Percentiles rank a stretch among this genome's conserved stretches.
Conservation (phyloP, 2,888 invertebrate genomes). For the Caenorhabditis becei region DNA sequence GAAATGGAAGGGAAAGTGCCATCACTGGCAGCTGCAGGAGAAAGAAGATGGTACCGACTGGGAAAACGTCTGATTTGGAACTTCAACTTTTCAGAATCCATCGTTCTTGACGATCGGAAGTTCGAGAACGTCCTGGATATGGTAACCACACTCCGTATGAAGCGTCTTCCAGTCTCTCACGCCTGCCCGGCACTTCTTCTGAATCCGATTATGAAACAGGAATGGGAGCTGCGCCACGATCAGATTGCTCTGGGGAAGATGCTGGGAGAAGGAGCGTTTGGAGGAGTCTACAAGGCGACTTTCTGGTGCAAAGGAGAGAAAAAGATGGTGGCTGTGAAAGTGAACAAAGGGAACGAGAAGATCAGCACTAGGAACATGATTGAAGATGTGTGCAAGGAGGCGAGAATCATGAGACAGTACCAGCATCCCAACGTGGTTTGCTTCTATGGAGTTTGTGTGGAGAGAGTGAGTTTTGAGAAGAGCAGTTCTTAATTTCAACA, state of each 20-base stretch:
- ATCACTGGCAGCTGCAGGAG: conserved; percentile 62
- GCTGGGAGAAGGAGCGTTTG: conserved; percentile 74
- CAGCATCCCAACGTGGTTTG: conserved; percentile 72
- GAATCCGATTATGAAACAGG: conserved; percentile 69
- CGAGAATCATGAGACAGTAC: conserved; percentile 72
- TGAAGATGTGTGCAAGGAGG: conserved; percentile 73
- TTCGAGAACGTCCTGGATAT: conserved; percentile 52
- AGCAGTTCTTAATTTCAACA: background rate
- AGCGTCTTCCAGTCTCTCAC: conserved; percentile 61
- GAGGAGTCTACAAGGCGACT: conserved; percentile 68
- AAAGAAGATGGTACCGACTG: conserved; percentile 21
- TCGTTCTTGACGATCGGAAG: conserved; percentile 46
- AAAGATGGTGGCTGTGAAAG: conserved; percentile 65
- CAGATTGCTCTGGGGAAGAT: conserved; percentile 69
- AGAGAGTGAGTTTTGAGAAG: conserved; percentile 52
- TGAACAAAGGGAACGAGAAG: conserved; percentile 71
- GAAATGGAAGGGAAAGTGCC: conserved; percentile 67
- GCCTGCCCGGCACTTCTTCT: conserved; percentile 65
- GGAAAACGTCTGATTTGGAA: background rate
- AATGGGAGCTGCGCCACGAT: conserved; percentile 74
- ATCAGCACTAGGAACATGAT: conserved; percentile 70
- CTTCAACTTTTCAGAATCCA: conserved; percentile 10
- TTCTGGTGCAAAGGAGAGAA: conserved; percentile 60
- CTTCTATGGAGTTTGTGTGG: conserved; percentile 72
- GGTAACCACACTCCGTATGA: conserved; percentile 40